A percentile compares a stretch with the other conserved stretches of the same genome.
Conservation (phyloP, 2,113 vertebrate species). For the Tretioscincus oriximinensis region DNA sequence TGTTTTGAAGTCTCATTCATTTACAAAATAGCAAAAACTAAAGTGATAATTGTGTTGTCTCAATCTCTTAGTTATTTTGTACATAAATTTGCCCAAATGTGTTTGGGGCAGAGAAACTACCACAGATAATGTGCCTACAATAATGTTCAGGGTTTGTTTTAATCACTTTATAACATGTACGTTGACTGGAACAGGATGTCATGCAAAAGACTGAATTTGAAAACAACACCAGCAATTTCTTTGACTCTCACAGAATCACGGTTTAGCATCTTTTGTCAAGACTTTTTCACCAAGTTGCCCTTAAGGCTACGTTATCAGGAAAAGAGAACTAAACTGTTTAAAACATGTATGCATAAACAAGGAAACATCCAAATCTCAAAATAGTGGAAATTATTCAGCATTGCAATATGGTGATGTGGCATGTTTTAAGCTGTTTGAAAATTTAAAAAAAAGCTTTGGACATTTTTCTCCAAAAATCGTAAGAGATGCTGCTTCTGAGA, state of each 20-base stretch:
- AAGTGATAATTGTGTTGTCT: constrained; percentile 42
- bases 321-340: constrained; percentile 50
- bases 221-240: constrained; percentile 67
- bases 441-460: constrained; percentile 58
- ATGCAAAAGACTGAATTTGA: constrained; percentile 48
- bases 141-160: constrained; percentile 51
- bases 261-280: constrained; percentile 55
- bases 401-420: constrained; percentile 61
- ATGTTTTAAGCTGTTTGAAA: constrained; percentile 66
- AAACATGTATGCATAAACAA: constrained; percentile 47
- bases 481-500: constrained; percentile 66
- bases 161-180: constrained; percentile 62
- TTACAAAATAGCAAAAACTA: constrained; percentile 49
- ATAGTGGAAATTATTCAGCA: constrained; percentile 39
- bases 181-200: constrained; percentile 38
- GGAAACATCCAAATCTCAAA: constrained; percentile 46
- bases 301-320: constrained; percentile 57
- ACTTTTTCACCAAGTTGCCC: constrained; percentile 63
- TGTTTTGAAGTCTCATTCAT: constrained; percentile 35
- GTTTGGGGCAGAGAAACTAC: constrained; percentile 58
- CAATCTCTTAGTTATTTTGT: constrained; percentile 1
- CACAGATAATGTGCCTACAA: constrained; percentile 67
- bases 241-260: constrained; percentile 60
- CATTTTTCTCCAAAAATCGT: constrained; percentile 62
- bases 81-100: constrained; percentile 25